Percentiles rank a stretch among this genome's conserved stretches.
These are phyloP conservation scores for Lordiphosa mommai DNA, from an alignment of 1,140 invertebrate genomes.

Conservation along the genomic window DNA sequence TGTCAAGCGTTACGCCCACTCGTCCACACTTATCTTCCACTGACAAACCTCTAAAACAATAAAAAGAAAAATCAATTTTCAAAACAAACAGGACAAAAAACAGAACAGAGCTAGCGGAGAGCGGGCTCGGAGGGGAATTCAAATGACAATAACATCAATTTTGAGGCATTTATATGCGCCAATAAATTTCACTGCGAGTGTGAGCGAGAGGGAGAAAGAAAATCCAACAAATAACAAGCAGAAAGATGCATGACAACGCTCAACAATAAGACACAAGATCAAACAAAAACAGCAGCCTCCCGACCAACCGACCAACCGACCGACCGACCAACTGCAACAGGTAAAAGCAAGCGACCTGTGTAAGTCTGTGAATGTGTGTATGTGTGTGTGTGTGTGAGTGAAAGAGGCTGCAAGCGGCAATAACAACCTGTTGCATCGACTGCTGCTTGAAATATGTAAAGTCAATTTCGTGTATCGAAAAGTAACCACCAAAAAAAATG, in stretches of 20 bases:
- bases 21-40: constrained; percentile 22
- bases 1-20: constrained; percentile 52
- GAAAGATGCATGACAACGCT: constrained; percentile 56
- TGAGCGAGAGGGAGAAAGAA: constrained; percentile 10
- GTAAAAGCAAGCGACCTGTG: constrained; percentile 47
- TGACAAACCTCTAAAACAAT: constrained; percentile 39
- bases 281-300: constrained; percentile 52
- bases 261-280: constrained; percentile 58
- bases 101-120: background rate
- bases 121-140: constrained; percentile 31
- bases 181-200: constrained; percentile 61
- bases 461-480: constrained; percentile 68
- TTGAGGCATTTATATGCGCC: constrained; percentile 76
- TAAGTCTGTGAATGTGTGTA: background rate
- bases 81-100: constrained; percentile 64
- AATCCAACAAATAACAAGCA: constrained; percentile 51
- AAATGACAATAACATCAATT: constrained; percentile 76
- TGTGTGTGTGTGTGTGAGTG: constrained; percentile 15
- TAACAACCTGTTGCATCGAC: constrained; percentile 61
- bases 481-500: background rate
- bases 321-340: constrained; percentile 29
- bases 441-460: constrained; percentile 68
- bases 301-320: constrained; percentile 19
- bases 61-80: constrained; percentile 63
- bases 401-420: constrained; percentile 23